Conservation (phyloP, 1,140 invertebrate genomes). For the Drosophila tropicalis region DNA sequence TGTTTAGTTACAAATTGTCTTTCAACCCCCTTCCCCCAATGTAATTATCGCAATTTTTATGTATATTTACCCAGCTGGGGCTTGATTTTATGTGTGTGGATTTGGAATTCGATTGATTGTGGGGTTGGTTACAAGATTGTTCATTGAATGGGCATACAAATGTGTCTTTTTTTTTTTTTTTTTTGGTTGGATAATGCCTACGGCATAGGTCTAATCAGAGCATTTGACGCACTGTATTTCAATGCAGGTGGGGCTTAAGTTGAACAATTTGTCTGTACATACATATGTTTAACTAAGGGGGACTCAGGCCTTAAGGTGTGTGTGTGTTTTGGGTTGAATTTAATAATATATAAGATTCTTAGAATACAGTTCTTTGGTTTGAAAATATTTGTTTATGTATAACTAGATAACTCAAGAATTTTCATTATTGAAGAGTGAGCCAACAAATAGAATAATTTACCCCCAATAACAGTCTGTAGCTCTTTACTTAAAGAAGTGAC, state of each 20-base stretch:
- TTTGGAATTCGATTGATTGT: slow-evolving; percentile 21
- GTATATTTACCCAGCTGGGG: slow-evolving; percentile 18
- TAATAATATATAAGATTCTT: not conserved
- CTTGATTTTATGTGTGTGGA: slow-evolving; percentile 17
- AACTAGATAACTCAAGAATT: not conserved
- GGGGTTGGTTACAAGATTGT: slow-evolving; percentile 8
- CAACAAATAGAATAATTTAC: not conserved
- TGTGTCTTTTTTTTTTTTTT: not conserved
- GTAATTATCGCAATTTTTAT: slow-evolving; percentile 25
- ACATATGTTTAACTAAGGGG: slow-evolving; percentile 1
- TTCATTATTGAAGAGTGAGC: not conserved
- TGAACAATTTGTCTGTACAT: not conserved
- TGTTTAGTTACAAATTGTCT: not conserved
- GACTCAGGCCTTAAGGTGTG: not conserved
- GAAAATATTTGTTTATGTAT: not conserved
- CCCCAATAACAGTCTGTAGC: not conserved
- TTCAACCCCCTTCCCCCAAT: not conserved
- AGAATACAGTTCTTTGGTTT: not conserved
- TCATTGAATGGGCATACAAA: slow-evolving; percentile 3
- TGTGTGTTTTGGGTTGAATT: not conserved
- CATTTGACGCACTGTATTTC: not conserved
- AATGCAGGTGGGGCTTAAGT: slow-evolving; percentile 15
- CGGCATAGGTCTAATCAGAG: slow-evolving; percentile 7
- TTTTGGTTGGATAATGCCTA: slow-evolving; percentile 8
- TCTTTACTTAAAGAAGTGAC: not conserved